Percentiles rank a stretch among this genome's conserved stretches.
Evolutionary conservation across 2,113 vertebrate genomes (phyloP).

Genomic region (Smithornis capensis): DNA sequence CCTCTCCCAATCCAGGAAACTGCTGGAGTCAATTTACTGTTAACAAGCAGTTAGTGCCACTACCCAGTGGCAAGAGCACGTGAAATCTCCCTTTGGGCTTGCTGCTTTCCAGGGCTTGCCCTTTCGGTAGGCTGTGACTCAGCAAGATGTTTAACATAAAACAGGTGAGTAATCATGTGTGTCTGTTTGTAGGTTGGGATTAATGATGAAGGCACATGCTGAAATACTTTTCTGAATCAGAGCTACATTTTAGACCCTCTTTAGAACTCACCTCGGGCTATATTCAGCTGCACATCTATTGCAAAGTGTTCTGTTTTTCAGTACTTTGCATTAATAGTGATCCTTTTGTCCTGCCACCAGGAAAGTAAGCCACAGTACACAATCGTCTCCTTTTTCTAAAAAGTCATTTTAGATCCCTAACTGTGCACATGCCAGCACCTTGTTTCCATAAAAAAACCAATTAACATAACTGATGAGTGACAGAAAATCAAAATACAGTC

Average conservation of each 20-base stretch:
- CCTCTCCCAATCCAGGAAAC: neutral
- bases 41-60: neutral
- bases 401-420: neutral
- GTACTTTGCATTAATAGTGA: neutral
- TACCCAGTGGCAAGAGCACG: neutral
- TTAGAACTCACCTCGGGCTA: neutral
- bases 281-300: fast-evolving
- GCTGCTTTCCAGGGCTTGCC: neutral
- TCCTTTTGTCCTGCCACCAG: neutral
- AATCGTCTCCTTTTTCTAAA: neutral
- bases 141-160: neutral
- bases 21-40: neutral
- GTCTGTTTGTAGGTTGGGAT: neutral
- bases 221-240: neutral
- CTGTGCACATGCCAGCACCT: neutral
- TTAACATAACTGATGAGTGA: conserved; percentile 17
- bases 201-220: neutral
- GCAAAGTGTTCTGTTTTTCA: neutral
- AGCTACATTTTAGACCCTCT: neutral
- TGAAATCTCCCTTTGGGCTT: neutral
- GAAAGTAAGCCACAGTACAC: neutral
- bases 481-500: conserved; percentile 42
- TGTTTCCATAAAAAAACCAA: neutral
- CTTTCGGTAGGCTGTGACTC: neutral
- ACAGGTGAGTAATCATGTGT: neutral